Base-by-base conservation (phyloP, 2,888 invertebrate species). In the Tiphia femorata region DNA sequence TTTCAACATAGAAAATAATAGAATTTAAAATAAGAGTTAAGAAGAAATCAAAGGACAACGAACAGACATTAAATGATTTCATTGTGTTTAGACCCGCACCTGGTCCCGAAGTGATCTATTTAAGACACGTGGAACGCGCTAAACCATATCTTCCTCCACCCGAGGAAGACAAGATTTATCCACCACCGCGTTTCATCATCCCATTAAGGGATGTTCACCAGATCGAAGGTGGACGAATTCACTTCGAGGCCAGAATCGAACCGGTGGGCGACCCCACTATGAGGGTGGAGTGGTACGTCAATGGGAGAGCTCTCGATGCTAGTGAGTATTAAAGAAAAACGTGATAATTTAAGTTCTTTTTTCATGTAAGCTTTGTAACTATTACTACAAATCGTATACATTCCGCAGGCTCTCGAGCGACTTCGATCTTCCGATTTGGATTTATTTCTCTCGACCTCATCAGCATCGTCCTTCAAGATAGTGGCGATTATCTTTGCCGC, bases 191-290 rank as follows among this genome's bases (percentile, higher is more conserved):
- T 84, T 96, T 96, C 85, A 94, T 95, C 79, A 91, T 95, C 84
- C 95, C 95, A 73, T 86, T 96, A 72, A 89, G 89, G 77, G 93
- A 95, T 85, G 87, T 92, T 66, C 87, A 91, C 72, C 92, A 94
- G 83, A 88, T 91, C 80, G 97, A 97, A 86, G 95, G 97, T 84
- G 95, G 95, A 80, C 91, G 94, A 81, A 91, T 96, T 78, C 96
- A 97, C 87, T 96, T 98, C 87, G 98, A 98, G 87, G 97, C 97
- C 82, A 92, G 96, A 85, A 94, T 98, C 85, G 94, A 95, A 85
- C 98, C 98, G 72, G 94, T 97, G 79, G 97, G 97, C 70, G 98
- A 98, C 85, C 96, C 97, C 65, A 93, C 92, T 46, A 95, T 98
- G 95, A 91, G 91, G 79, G 94, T 98, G 74, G 96, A 97, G 86